Evolutionary conservation across 2,113 vertebrate species (phyloP), one percentile per base, ranked within the genome.

Genomic region (Podilymbus podiceps): DNA sequence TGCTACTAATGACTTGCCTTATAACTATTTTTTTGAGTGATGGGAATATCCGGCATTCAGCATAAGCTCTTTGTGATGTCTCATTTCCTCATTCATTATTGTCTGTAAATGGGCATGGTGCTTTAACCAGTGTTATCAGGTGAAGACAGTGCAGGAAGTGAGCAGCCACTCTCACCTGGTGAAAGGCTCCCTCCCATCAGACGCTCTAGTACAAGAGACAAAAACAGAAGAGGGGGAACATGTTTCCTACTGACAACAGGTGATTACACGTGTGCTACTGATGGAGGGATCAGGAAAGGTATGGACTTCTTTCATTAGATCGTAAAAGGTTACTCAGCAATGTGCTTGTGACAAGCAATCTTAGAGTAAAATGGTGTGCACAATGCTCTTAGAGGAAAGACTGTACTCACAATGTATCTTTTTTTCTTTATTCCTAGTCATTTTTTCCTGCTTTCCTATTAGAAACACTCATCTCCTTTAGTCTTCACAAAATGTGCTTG

Each of bases 211-310:
- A 98, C 98, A 95, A 98, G 98, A 97, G 99, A 99, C 96, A 99
- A 98, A 98, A 99, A 98, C 98, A 98, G 98, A 95, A 98, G 98
- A 90, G 98, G 98, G 95, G 99, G 98, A 76, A 99, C 99, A 53
- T 99, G 99, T 98, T 99, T 99, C 97, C 98, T 99, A 95, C 98
- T 99, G 93, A 98, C 99, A 64, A 98, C 99, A 97, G 98, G 99
- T 97, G 99, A 99, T 97, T 99, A 99, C 98, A 98, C 98, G 93
- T 99, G 99, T 97, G 97, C 99, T 89, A 97, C 99, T 93, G 99
- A 99, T 93, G 98, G 99, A 98, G 98, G 99, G 85, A 98, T 99
- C 94, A 98, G 98, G 93, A 99, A 99, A 99, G 98, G 98, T 98
- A 98, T 98, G 98, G 95, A 92, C 88, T 97, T 97, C 91, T 98